These are phyloP conservation scores for Pituophis catenifer DNA, from an alignment of 2,113 vertebrate species.

Conservation along the genomic window DNA sequence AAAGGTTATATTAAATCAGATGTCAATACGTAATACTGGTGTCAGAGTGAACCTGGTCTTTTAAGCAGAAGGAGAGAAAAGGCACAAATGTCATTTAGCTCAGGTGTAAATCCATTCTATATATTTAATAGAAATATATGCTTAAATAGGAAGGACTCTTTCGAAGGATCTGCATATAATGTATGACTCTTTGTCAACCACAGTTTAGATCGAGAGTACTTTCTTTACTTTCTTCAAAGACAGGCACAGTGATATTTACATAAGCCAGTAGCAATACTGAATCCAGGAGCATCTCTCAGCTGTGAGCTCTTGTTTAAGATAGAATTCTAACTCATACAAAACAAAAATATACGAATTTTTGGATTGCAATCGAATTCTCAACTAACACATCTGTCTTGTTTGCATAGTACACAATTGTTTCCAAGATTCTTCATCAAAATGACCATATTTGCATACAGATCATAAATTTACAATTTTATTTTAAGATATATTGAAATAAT, in stretches of 20 bases:
- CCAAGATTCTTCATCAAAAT: neutral
- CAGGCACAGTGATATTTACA: too few relatives aligned
- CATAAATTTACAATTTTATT: neutral
- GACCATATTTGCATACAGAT: neutral
- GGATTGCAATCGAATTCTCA: neutral
- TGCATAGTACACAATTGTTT: neutral
- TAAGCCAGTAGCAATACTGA: neutral
- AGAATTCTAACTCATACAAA: neutral
- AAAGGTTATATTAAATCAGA: conserved; percentile 35
- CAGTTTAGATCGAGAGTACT: neutral
- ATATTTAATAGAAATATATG: neutral
- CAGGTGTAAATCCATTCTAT: neutral
- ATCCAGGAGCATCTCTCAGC: neutral
- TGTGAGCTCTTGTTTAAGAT: neutral
- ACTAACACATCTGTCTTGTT: neutral
- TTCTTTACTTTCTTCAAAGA: neutral
- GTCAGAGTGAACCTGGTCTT: neutral
- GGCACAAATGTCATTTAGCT: neutral
- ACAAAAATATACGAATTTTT: neutral
- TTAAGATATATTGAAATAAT: neutral
- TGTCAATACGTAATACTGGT: conserved; percentile 30
- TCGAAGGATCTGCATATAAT: neutral
- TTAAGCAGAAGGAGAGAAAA: neutral
- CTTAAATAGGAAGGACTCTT: neutral
- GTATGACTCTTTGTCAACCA: neutral